A percentile compares a stretch with the other conserved stretches of the same genome.
Evolutionary conservation across 2,113 vertebrate genomes (phyloP).

Genomic region (Pachypanchax playfairii): DNA sequence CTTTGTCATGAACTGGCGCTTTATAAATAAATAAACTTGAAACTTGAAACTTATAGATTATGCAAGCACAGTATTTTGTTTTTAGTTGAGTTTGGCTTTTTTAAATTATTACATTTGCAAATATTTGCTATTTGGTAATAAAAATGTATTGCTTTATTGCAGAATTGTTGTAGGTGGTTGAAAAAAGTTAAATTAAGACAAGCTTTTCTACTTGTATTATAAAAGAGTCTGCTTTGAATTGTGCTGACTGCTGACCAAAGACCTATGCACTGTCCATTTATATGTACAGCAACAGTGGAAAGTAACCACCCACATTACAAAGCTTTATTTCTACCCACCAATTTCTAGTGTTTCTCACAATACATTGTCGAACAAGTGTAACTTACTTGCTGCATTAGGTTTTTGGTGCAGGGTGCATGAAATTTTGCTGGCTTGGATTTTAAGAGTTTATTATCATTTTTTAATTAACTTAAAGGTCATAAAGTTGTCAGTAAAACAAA

Average conservation of each 20-base stretch:
- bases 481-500: neutral
- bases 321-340: constrained; percentile 54
- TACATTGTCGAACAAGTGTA: neutral
- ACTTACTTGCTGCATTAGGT: neutral
- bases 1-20: too few species aligned
- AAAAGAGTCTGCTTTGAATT: constrained; percentile 11
- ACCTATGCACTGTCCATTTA: constrained; percentile 31
- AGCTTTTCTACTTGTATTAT: neutral
- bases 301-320: constrained; percentile 61
- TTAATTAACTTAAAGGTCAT: neutral
- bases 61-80: neutral
- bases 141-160: neutral
- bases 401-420: too few species aligned
- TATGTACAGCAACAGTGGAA: constrained; percentile 44
- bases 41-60: neutral
- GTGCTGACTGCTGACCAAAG: constrained; percentile 40
- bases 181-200: neutral
- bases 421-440: too few species aligned
- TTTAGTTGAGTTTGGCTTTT: neutral
- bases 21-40: too few species aligned
- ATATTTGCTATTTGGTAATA: neutral
- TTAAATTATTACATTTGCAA: neutral
- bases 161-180: neutral
- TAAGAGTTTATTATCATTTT: too few species aligned
- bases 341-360: constrained; percentile 34